Base-by-base conservation (phyloP, 1,140 invertebrate genomes). In the Zaprionus davidi region DNA sequence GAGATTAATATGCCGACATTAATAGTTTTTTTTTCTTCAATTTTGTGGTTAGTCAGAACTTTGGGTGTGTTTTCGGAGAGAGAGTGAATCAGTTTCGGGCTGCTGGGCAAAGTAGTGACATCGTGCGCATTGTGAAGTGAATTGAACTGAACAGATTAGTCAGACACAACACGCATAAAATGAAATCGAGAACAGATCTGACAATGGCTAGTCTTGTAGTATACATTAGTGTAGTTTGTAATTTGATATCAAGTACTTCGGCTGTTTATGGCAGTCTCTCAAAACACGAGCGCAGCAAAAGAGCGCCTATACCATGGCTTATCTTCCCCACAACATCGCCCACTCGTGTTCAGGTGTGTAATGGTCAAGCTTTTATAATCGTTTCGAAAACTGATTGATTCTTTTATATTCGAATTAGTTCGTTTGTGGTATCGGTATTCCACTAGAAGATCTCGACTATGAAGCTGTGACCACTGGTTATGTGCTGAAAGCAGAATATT, bases 401-500 rank as follows among this genome's bases (percentile, higher is more conserved):
- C 13, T 28, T 13, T 44, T 22, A 36, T 55, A 3, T 71, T 17
- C 5, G 22, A 28, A 31, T 36, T 31, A 93, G 92, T 91, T 87
- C 20, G 88, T 93, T 73, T 76, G 63, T 11, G 92, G 92, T 55
- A 91, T 93, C 68, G 92, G 92, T 71, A 78, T 93, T 57, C 92
- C 92, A 0, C 57, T 93, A 13, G 81, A 88, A 51, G 81, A 92
- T 62, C 77, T 93, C 13, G 75, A 81, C 5, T 90, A 69, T n/a
- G 92, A 93, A 56, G 88, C 92, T 0, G 82, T 93, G 6, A 92
- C 90, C 1, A 91, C 91, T 0, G 92, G 92, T 2, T 93, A 92
- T 83, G 92, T 93, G 1, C 56, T 93, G 0, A 93, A 93, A 31
- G 88, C 86, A 2, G 90, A 93, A 56, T 93, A 92, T 60, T 92